A percentile compares a stretch with the other conserved stretches of the same genome.
Evolutionary conservation across 2,888 invertebrate species (phyloP).

Genomic region (Villa cingulata): DNA sequence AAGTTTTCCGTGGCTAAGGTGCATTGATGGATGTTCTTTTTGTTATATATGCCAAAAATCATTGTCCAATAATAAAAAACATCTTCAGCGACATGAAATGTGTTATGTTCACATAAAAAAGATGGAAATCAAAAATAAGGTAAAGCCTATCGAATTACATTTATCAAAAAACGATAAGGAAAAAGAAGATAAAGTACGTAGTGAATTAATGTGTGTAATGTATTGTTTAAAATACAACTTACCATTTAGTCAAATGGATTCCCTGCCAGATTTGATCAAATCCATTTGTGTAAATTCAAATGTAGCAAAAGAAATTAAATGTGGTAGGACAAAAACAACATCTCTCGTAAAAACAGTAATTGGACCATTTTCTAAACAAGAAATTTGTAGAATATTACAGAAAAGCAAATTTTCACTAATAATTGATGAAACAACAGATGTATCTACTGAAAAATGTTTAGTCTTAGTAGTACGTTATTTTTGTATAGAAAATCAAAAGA

Average conservation of each 20-base stretch:
- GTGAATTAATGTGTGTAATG: slow-evolving; percentile 1
- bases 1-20: too few species aligned
- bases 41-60: too few species aligned
- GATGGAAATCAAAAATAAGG: too few species aligned
- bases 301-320: background rate
- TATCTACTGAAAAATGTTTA: background rate
- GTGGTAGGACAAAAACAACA: background rate
- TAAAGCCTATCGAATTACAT: too few species aligned
- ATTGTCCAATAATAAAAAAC: too few species aligned
- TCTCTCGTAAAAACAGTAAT: background rate
- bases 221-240: background rate
- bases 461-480: too few species aligned
- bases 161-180: too few species aligned
- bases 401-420: background rate
- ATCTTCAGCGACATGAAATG: too few species aligned
- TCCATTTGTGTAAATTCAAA: background rate
- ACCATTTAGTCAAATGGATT: background rate
- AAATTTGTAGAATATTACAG: background rate
- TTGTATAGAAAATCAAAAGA: too few species aligned
- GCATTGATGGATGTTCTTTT: too few species aligned
- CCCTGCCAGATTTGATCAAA: background rate
- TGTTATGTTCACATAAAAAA: too few species aligned
- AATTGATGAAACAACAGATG: background rate
- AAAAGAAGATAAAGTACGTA: too few species aligned
- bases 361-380: background rate